Conservation (phyloP, 2,888 invertebrate genomes). For the Psylliodes chrysocephalus region DNA sequence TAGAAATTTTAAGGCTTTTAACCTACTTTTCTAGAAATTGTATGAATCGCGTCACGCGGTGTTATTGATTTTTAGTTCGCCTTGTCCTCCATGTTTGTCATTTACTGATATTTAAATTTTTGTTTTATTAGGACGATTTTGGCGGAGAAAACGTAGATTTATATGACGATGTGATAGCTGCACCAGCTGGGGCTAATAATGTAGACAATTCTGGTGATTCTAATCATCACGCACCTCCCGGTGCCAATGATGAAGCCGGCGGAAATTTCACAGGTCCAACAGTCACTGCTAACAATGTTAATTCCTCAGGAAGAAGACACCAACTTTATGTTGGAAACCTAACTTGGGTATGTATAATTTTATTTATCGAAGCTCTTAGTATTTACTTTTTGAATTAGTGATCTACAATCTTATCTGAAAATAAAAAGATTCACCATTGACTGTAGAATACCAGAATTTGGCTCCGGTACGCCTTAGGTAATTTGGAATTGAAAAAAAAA, state of each 20-base stretch:
- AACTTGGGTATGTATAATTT: slow-evolving; percentile 92
- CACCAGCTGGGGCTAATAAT: slow-evolving; percentile 74
- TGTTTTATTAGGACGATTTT: slow-evolving; percentile 75
- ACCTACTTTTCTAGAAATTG: background rate
- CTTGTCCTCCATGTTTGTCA: slow-evolving; percentile 22
- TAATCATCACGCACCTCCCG: slow-evolving; percentile 68
- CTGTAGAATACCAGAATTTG: too few relatives aligned
- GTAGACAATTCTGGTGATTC: slow-evolving; percentile 68
- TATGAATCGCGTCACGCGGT: background rate
- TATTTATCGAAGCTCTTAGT: too few relatives aligned
- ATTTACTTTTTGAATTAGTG: too few relatives aligned
- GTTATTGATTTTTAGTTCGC: slow-evolving; percentile 16
- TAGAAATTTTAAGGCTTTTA: background rate
- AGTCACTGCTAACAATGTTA: slow-evolving; percentile 71
- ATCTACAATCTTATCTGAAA: too few relatives aligned
- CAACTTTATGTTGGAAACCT: slow-evolving; percentile 98
- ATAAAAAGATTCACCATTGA: too few relatives aligned
- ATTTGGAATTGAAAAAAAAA: too few relatives aligned
- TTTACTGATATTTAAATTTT: background rate
- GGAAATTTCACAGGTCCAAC: slow-evolving; percentile 74
- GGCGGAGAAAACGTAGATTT: slow-evolving; percentile 90
- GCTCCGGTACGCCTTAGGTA: too few relatives aligned
- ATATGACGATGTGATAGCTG: slow-evolving; percentile 94
- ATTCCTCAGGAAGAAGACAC: slow-evolving; percentile 80
- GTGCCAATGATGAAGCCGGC: slow-evolving; percentile 73